Evolutionary conservation across 2,888 invertebrate genomes (phyloP).

Genomic region (Mesoligia furuncula): DNA sequence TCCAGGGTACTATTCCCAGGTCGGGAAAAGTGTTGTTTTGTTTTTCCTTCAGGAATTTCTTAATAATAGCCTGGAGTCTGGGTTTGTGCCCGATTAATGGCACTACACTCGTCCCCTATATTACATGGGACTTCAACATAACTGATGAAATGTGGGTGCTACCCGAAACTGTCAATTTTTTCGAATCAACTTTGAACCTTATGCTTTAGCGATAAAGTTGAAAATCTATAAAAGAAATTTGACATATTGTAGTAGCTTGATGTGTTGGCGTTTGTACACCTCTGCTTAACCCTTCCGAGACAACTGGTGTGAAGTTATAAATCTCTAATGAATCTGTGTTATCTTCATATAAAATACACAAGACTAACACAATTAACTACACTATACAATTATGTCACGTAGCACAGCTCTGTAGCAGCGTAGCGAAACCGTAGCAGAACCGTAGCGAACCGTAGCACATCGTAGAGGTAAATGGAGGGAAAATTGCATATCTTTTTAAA

Average conservation of each 20-base stretch:
- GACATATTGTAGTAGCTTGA: no score
- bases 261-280: background rate
- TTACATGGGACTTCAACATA: background rate
- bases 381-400: conserved; percentile 76
- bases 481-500: conserved; percentile 36
- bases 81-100: background rate
- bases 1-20: no score
- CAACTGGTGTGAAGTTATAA: background rate
- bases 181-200: no score
- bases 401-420: conserved; percentile 36
- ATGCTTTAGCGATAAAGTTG: no score
- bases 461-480: conserved; percentile 33
- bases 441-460: conserved; percentile 32
- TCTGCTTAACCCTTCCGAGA: background rate
- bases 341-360: conserved; percentile 60
- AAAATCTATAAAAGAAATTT: no score
- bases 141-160: background rate
- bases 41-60: no score
- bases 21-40: no score
- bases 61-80: no score
- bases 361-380: conserved; percentile 64
- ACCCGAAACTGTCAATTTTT: no score
- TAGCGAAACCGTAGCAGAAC: conserved; percentile 11
- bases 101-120: background rate
- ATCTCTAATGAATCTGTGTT: background rate